Evolutionary conservation across 1,140 invertebrate species (phyloP), one percentile per base, ranked within the genome.

Genomic region (Drosophila simulans): DNA sequence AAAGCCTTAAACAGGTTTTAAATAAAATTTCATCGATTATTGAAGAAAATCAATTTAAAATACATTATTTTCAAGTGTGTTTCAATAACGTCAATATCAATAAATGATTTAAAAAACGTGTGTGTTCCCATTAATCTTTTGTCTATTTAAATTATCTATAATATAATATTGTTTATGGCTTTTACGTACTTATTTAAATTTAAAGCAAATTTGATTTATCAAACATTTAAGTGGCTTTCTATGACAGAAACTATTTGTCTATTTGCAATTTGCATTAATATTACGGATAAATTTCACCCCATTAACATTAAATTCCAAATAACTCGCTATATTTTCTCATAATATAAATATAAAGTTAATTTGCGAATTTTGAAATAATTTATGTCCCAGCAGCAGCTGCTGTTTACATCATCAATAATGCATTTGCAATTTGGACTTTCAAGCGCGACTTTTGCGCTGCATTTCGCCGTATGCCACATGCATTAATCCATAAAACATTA

Each of bases 401-500:
- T 42, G 17, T 20, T 31, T 40, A 68, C 59, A 68, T 64, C 59
- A 68, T 68, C 39, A 65, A 68, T 65, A 65, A 65, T 68, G 46
- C 53, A 59, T 59, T 52, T 72, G 46, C 39, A 31, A 39, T 70
- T 59, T 46, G 59, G 52, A 45, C 31, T 31, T 31, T 31, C 31
- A 31, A 0, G 7, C 25, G 37, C 1, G 59, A 42, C 27, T 27
- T 27, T 27, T 22, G 22, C 15, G 31, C 20, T 68, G 64, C 64
- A 68, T 43, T 68, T 35, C 45, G 12, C 4, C 48, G 27, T 12
- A 5, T 17, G 17, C 46, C 45, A 15, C 59, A 22, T 72, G 69
- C 55, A 63, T 10, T 46, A 31, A 60, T 72, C 56, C 48, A 72
- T 72, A 53, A 60, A 72, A 72, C 39, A 72, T 72, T 68, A 65